These are phyloP conservation scores for Crotophaga sulcirostris DNA, from an alignment of 2,113 vertebrate species.

Conservation along the genomic window DNA sequence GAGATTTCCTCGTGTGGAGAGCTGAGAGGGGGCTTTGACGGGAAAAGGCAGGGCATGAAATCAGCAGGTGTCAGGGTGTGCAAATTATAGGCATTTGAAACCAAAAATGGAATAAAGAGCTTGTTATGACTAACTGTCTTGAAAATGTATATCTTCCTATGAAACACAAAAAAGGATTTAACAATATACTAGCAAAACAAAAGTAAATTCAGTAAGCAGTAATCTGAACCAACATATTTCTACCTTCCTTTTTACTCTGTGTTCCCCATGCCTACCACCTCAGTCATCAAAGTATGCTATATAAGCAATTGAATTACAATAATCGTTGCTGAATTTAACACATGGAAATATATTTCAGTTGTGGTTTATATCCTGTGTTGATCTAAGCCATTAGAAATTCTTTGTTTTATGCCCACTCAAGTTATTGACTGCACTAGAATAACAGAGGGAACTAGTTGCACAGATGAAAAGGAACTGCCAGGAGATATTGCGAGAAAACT, in stretches of 20 bases:
- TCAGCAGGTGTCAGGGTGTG: conserved; percentile 55
- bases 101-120: conserved; percentile 25
- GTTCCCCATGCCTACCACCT: not conserved
- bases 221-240: not conserved
- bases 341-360: not conserved
- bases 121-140: conserved; percentile 9
- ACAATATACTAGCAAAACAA: not conserved
- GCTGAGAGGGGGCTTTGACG: conserved; percentile 60
- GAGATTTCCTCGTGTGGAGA: conserved; percentile 74
- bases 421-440: not conserved
- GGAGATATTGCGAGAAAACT: not conserved
- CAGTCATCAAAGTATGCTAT: not conserved
- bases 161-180: not conserved
- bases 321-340: conserved; percentile 11
- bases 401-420: not conserved
- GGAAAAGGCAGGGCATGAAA: conserved; percentile 55
- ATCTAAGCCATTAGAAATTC: not conserved
- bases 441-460: not conserved
- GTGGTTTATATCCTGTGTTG: conserved; percentile 1
- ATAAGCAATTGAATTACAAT: not conserved
- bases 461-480: not conserved
- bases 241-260: not conserved
- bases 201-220: not conserved
- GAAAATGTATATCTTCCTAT: not conserved
- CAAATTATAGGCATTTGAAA: conserved; percentile 33